Evolutionary conservation across 2,888 invertebrate genomes (phyloP), one percentile per base, ranked within the genome.

Genomic region (Quadriops clusia): DNA sequence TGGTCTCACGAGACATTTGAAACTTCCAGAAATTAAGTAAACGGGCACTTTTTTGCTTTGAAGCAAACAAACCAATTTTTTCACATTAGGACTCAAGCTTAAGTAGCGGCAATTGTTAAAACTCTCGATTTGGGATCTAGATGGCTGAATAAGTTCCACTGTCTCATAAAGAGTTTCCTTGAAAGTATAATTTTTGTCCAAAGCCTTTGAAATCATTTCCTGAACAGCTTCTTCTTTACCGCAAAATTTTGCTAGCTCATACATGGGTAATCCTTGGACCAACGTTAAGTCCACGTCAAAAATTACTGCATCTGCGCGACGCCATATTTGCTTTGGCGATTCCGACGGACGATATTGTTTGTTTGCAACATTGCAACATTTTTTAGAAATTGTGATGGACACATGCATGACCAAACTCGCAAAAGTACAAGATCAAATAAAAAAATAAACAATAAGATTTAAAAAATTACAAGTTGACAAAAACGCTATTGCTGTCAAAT

Each of bases 251-350:
- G 97, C 97, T 36, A 98, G 68, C 60, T 97, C 94, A 60, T 98
- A 97, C 42, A 98, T 89, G 15, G 90, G 95, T 61, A 98, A 97
- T 54, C 95, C 94, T 51, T 70, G 70, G 41, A 93, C 89, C 15
- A 98, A 90, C 0, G 97, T 98, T 4, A 95, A 97, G 64, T 98
- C 97, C 1, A 98, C 94, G 60, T 98, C 97, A 60, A 98, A 95
- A 58, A 94, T 94, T 3, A 98, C 85, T 33, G 90, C 87, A 60
- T 95, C 86, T 0, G 90, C 82, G 23, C 72, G 70, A 44, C 73
- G 70, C 70, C 85, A 79, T 32, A 78, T 62, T 36, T 56, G 54
- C 38, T 61, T 61, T 9, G 68, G n/a, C n/a, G n/a, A n/a, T n/a
- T n/a, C n/a, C n/a, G n/a, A n/a, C n/a, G n/a, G n/a, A n/a, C n/a